These are phyloP conservation scores for Physella acuta DNA, from an alignment of 1,140 invertebrate genomes.

Conservation along the genomic window DNA sequence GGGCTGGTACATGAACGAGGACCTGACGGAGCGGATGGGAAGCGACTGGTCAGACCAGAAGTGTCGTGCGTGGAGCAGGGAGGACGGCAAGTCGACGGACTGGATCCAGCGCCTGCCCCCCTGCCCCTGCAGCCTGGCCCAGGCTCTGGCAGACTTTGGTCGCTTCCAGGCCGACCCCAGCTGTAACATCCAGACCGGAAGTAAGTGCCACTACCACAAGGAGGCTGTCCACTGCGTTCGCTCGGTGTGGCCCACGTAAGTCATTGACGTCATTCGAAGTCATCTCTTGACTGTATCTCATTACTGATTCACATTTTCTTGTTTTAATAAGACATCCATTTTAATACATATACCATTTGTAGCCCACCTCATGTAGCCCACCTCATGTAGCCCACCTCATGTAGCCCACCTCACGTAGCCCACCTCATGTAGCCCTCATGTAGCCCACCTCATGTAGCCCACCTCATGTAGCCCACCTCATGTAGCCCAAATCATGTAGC, in stretches of 20 bases:
- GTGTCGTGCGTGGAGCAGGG: conserved; percentile 40
- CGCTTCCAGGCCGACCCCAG: conserved; percentile 86
- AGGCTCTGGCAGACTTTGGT: conserved; percentile 88
- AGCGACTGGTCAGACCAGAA: conserved; percentile 38
- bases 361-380: no score
- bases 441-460: no score
- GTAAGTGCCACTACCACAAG: conserved; percentile 83
- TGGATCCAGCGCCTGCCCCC: conserved; percentile 63
- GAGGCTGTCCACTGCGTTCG: conserved; percentile 89
- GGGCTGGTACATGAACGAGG: conserved; percentile 44
- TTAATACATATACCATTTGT: no score
- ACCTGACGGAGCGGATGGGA: conserved; percentile 34
- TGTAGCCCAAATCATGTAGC: no score
- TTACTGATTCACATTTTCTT: no score
- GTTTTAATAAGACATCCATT: no score
- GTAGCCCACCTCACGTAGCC: no score
- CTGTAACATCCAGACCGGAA: conserved; percentile 76
- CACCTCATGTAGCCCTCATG: no score
- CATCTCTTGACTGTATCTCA: background rate
- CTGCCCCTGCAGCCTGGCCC: conserved; percentile 89
- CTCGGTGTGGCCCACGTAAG: conserved; percentile 86
- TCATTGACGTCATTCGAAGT: no score
- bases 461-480: no score
- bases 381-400: no score
- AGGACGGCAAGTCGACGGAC: conserved; percentile 32